These are phyloP conservation scores for Hippasteria phrygiana DNA, from an alignment of 53 echinoderm and acorn worm species.

Conservation along the genomic window DNA sequence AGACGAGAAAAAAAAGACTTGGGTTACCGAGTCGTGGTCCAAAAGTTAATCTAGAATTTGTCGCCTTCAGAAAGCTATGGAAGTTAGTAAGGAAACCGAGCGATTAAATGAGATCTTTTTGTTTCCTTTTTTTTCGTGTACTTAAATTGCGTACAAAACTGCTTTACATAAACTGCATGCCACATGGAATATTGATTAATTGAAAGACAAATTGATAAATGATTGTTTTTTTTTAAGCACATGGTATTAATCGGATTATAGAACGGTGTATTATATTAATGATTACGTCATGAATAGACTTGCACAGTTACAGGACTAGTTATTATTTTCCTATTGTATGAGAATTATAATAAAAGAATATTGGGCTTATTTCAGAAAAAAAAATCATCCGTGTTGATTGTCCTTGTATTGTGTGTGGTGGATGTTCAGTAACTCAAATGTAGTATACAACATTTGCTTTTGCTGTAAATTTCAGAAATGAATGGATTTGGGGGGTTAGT, in stretches of 20 bases:
- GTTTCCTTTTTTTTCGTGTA: conserved; percentile 37
- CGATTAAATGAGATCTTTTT: background rate
- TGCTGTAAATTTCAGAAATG: too few species aligned
- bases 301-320: conserved; percentile 68
- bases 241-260: conserved; percentile 52
- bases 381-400: background rate
- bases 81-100: background rate
- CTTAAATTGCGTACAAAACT: conserved; percentile 45
- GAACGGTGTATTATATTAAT: conserved; percentile 61
- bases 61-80: too few species aligned
- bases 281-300: conserved; percentile 18
- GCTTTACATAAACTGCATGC: conserved; percentile 44
- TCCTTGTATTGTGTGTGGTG: background rate
- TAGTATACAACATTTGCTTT: background rate
- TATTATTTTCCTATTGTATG: conserved; percentile 76
- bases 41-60: too few species aligned
- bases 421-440: background rate
- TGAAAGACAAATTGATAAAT: background rate
- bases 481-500: too few species aligned
- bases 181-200: conserved; percentile 4
- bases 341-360: conserved; percentile 62
- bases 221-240: conserved; percentile 28
- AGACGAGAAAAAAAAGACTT: too few species aligned
- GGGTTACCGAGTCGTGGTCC: too few species aligned
- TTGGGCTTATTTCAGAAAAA: conserved; percentile 60